Evolutionary conservation across 2,888 invertebrate species (phyloP), one percentile per base, ranked within the genome.

Genomic region (Thymelicus lineola): DNA sequence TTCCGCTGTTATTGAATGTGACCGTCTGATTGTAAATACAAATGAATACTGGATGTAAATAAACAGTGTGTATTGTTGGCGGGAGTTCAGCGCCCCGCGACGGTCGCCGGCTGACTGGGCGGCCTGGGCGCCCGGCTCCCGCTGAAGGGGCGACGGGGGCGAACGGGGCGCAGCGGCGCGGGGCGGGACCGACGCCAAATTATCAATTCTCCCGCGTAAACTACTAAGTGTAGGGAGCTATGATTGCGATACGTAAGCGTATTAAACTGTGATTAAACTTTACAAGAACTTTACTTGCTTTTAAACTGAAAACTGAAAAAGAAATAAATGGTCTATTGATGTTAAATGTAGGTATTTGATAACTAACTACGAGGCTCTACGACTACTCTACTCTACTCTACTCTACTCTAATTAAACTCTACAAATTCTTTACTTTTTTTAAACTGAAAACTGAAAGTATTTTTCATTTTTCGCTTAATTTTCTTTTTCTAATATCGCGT

Each of bases 21-120:
- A 80, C 79, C 74, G 82, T 73, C 82, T 80, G 72, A 71, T 86
- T 82, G 87, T 89, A 87, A 68, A 62, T 62, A 68, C 68, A 57
- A 66, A 66, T 66, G 50, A 50, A 57, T 68, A 68, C 68, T 68
- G 68, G 55, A 57, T 68, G 68, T 68, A 68, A 87, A 88, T 85
- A 89, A 90, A 89, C 85, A 85, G 82, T 85, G 86, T 87, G 79
- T 80, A 73, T 76, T 82, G 76, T 80, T 75, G 78, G 76, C 77
- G 75, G 75, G 80, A 84, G 82, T 77, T 81, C 81, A 80, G 79
- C 82, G 85, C 86, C 79, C 75, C 86, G 86, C 90, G 87, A 82
- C 89, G 86, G 83, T 79, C 83, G 87, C 79, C 83, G 86, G 87
- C 84, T 84, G 86, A 92, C 92, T 92, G 85, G 36, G 5, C 38